Conservation (phyloP, 1,140 invertebrate genomes). For the Chionoecetes opilio region DNA sequence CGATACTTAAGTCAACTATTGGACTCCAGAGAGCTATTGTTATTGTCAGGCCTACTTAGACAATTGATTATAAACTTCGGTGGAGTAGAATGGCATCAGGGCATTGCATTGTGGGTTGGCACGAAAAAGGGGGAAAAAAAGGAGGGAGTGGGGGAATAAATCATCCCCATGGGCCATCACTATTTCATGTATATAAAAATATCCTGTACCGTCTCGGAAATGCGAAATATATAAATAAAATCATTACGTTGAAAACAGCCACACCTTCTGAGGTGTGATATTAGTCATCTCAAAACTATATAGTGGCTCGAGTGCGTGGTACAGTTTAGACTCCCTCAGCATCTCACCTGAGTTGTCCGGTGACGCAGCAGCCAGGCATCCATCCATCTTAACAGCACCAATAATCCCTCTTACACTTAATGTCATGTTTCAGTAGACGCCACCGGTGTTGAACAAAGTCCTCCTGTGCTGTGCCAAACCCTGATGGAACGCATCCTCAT, state of each 20-base stretch:
- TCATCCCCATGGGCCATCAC: background rate
- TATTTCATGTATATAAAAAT: background rate
- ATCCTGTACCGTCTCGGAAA: background rate
- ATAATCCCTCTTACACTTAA: background rate
- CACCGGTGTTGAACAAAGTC: background rate
- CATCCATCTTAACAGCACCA: background rate
- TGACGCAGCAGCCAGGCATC: background rate
- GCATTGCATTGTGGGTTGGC: slow-evolving; percentile 10
- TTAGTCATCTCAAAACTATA: background rate
- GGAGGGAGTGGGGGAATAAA: too few relatives aligned
- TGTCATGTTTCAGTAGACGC: background rate
- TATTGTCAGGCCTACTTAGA: background rate
- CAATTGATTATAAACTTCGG: background rate
- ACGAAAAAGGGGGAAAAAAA: background rate
- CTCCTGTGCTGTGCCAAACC: background rate
- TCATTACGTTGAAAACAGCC: slow-evolving; percentile 32
- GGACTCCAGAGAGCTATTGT: background rate
- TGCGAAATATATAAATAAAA: background rate
- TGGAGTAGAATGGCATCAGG: background rate
- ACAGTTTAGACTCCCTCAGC: background rate
- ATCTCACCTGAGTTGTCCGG: background rate
- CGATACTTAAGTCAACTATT: background rate
- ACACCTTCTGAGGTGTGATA: background rate
- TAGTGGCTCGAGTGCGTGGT: background rate
- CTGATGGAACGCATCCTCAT: background rate